Percentiles rank a stretch among this genome's conserved stretches.
Evolutionary conservation across 2,113 vertebrate genomes (phyloP).

Genomic region (Alaudala cheleensis): DNA sequence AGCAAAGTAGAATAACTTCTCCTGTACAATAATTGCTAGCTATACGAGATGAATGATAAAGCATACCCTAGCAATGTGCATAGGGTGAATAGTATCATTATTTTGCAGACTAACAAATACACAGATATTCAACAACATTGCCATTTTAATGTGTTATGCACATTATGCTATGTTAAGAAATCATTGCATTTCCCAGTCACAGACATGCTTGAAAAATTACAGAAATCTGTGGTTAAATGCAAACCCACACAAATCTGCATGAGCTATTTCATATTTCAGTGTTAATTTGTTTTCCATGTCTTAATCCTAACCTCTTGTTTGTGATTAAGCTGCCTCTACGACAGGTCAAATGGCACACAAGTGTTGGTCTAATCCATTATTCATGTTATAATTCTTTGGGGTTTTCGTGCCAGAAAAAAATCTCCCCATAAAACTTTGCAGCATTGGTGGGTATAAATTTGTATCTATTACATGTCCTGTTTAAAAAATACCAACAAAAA

Average conservation of each 20-base stretch:
- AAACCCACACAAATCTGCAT: neutral
- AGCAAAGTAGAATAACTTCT: neutral
- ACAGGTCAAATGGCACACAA: neutral
- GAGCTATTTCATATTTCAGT: neutral
- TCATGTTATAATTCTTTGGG: neutral
- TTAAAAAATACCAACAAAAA: neutral
- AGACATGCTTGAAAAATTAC: neutral
- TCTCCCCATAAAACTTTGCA: neutral
- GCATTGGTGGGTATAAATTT: neutral
- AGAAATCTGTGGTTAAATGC: neutral
- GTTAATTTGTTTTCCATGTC: neutral
- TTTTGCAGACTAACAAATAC: neutral
- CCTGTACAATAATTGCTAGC: neutral
- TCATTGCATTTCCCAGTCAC: neutral
- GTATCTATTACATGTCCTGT: neutral
- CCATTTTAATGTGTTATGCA: neutral
- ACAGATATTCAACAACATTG: neutral
- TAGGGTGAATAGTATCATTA: neutral
- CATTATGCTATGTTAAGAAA: neutral
- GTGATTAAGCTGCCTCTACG: neutral
- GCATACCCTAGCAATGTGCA: neutral
- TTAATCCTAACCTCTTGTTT: constrained; percentile 2
- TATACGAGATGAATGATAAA: neutral
- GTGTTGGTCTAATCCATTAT: neutral
- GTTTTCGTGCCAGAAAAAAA: neutral